Percentiles rank a stretch among this genome's conserved stretches.
phyloP scores from a whole-genome alignment of 2,888 invertebrate species.

The Eilema caniola region DNA sequence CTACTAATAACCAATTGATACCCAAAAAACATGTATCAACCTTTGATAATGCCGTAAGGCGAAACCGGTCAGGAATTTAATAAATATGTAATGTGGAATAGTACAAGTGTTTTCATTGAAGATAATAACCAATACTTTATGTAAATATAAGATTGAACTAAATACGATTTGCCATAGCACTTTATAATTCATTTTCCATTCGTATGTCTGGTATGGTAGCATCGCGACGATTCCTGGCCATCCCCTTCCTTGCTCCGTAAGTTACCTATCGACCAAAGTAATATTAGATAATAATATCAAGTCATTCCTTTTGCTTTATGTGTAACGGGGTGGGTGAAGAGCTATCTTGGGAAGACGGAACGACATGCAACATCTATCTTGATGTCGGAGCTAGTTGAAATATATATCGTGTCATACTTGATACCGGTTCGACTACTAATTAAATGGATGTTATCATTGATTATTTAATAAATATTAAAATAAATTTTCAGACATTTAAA shows the following conservation, averaged over 20 bases:
- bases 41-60: no score
- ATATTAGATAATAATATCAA: constrained; percentile 57
- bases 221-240: constrained; percentile 47
- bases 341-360: constrained; percentile 9
- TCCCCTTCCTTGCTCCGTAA: constrained; percentile 59
- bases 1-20: no score
- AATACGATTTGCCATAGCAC: constrained; percentile 50
- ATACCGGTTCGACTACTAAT: no score
- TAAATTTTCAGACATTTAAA: no score
- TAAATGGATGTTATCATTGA: no score
- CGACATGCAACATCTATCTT: not conserved
- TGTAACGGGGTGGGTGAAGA: constrained; percentile 38
- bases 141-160: not conserved
- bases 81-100: no score
- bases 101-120: no score
- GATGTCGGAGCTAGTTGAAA: not conserved
- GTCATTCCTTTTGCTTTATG: constrained; percentile 38
- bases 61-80: no score
- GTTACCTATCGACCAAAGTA: constrained; percentile 85
- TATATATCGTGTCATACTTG: no score
- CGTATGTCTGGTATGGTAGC: constrained; percentile 59
- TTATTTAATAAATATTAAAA: no score
- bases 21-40: no score
- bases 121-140: not conserved
- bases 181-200: constrained; percentile 40